A percentile compares a stretch with the other conserved stretches of the same genome.
phyloP scores from a whole-genome alignment of 2,888 invertebrate species.

The Bombylius discolor region DNA sequence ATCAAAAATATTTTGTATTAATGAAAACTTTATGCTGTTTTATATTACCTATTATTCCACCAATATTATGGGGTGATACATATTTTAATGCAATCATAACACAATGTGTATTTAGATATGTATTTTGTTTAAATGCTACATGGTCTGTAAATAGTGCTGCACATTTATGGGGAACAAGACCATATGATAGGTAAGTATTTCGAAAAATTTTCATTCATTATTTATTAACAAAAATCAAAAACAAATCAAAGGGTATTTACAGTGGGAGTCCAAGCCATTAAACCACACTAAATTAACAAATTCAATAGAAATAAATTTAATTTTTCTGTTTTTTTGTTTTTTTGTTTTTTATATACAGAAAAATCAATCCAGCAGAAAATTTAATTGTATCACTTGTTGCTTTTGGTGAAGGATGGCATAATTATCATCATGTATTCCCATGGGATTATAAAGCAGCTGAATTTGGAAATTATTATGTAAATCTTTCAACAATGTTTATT shows the following conservation, averaged over 20 bases:
- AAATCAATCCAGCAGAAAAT: conserved; percentile 69
- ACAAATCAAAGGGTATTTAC: too few relatives aligned
- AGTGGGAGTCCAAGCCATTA: too few relatives aligned
- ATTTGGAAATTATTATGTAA: conserved; percentile 53
- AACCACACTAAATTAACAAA: too few relatives aligned
- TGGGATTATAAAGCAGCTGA: conserved; percentile 90
- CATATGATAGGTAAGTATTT: conserved; percentile 52
- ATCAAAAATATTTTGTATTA: conserved; percentile 57
- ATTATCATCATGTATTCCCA: conserved; percentile 87
- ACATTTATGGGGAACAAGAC: conserved; percentile 61
- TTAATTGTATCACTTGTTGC: conserved; percentile 55
- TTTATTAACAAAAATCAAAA: background rate
- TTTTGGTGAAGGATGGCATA: conserved; percentile 86
- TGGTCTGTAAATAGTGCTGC: conserved; percentile 87
- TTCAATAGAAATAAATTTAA: background rate
- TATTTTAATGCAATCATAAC: conserved; percentile 52
- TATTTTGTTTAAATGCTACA: conserved; percentile 63
- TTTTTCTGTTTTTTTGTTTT: background rate
- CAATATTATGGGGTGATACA: conserved; percentile 59
- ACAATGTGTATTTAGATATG: conserved; percentile 57
- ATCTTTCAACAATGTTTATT: conserved; percentile 55
- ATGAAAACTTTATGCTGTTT: conserved; percentile 58
- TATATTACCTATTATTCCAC: conserved; percentile 55
- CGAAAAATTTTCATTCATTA: background rate
- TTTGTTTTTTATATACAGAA: conserved; percentile 33